These are phyloP conservation scores for Paramormyrops kingsleyae DNA, from an alignment of 2,113 vertebrate genomes.

Conservation along the genomic window DNA sequence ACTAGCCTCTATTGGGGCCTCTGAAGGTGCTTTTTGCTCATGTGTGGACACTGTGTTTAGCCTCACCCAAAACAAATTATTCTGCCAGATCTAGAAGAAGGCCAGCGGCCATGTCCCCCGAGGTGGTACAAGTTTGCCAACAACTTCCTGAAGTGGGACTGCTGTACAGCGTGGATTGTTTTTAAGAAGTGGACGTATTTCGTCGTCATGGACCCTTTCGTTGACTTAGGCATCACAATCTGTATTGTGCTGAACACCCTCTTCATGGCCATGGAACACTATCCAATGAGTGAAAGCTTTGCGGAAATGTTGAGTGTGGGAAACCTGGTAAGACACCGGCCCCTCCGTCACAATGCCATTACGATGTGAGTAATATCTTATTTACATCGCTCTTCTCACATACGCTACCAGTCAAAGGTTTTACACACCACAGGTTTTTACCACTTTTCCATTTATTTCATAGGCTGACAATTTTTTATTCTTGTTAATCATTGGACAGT, in stretches of 20 bases:
- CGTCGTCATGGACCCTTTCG: constrained; percentile 89
- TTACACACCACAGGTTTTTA: too few relatives aligned
- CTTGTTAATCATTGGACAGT: too few relatives aligned
- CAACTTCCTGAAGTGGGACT: constrained; percentile 81
- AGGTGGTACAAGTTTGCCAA: constrained; percentile 84
- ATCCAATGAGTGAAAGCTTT: constrained; percentile 77
- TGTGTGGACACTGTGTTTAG: not conserved
- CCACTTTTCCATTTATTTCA: too few relatives aligned
- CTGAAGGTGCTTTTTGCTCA: not conserved
- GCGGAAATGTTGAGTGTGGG: constrained; percentile 69
- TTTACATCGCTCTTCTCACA: not conserved
- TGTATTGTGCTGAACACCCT: constrained; percentile 92
- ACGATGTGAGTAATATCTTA: not conserved
- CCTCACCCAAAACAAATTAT: not conserved
- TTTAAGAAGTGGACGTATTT: constrained; percentile 64
- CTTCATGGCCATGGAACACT: constrained; percentile 98
- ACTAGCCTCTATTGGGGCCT: not conserved
- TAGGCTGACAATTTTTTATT: too few relatives aligned
- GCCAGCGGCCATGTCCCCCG: constrained; percentile 73
- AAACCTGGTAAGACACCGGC: constrained; percentile 70
- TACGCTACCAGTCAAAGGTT: too few relatives aligned
- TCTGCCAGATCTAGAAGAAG: constrained; percentile 75
- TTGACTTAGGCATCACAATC: constrained; percentile 90
- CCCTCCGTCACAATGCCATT: not conserved
- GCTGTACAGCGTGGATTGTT: constrained; percentile 69